Base-by-base conservation (phyloP, 2,888 invertebrate species). In the Aleiodes alternator region DNA sequence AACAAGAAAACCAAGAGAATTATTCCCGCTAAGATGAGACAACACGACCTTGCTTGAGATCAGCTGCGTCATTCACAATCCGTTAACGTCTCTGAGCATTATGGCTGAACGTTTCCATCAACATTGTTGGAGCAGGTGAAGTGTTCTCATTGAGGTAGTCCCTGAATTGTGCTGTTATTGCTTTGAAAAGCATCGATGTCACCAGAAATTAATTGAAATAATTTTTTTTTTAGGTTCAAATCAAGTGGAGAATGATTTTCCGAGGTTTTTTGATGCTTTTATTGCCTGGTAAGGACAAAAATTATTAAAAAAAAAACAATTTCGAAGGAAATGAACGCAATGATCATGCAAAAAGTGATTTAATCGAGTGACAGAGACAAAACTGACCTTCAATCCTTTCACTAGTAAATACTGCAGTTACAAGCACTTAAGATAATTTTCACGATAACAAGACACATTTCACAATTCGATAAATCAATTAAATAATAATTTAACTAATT, bases 31-130 rank as follows among this genome's bases (percentile, higher is more conserved):
- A 86, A 84, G 86, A 88, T 84, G 79, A 79, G 81, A 84, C 82
- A 82, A 84, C 80, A 80, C 86, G 86, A 84, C 86, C 86, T 86
- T 86, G 86, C 81, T 74, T 79, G 81, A 84, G 85, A 87, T 87
- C 83, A 83, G 89, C 89, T 87, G 87, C 85, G 88, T 89, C 89
- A 89, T 88, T 87, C 85, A 86, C 82, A 85, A 81, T 82, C 88
- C 88, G 89, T 88, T 89, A 89, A 87, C 83, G 84, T 69, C 29
- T 51, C 68, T 61, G 64, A 73, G 77, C 59, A 59, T 29, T 70
- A 72, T 75, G 68, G 71, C 56, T 23, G 51, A 68, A 48, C 57
- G 16, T 56, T 69, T 69, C 69, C 51, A 73, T 59, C 38, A 53
- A 66, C 43, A 68, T 57, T 50, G 34, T 56, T 50, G 59, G 43